Base-by-base conservation (phyloP, 2,888 invertebrate species). In the Ophraella communa region DNA sequence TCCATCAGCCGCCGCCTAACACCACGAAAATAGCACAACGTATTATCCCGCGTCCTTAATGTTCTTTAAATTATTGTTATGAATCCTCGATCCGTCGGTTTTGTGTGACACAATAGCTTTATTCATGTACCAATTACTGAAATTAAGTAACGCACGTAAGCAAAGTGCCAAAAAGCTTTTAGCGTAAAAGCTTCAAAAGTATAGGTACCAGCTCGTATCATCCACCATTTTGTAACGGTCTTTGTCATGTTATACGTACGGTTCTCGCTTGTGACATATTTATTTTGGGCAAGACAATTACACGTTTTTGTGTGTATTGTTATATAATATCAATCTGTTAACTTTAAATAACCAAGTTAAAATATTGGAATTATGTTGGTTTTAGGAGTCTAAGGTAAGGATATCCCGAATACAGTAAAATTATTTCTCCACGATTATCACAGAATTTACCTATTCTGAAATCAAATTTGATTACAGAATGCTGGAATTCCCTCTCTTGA, bases 151-250 rank as follows among this genome's bases (percentile, higher is more conserved):
- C 73, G 14, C 59, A 73, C 74, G 75, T 74, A 75, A 68, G 72
- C 72, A 74, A 76, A 77, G 77, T 75, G 73, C 74, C n/a, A 67
- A 74, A 76, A 78, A 74, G 77, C 81, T 81, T 81, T 82, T 80
- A 81, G 72, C 67, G 72, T 80, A 77, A 82, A 78, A 78, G 77
- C 75, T 51, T n/a, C 56, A 39, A 67, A 72, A 72, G 75, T 72
- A 74, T 73, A 73, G 71, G 79, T 80, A 74, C 76, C 78, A 77
- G 74, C 62, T 70, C 57, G 79, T 79, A 72, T 76, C 79, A 76
- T 73, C 64, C 75, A 72, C 77, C 76, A 74, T 76, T 78, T 77
- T 75, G 63, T 67, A 65, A 68, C 69, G 67, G 68, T 58, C 60
- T 59, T 67, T 65, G 63, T 65, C 65, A 67, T 71, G 71, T 71